Evolutionary conservation across 2,113 vertebrate species (phyloP), one percentile per base, ranked within the genome.

Genomic region (Phylloscopus trochiloides): DNA sequence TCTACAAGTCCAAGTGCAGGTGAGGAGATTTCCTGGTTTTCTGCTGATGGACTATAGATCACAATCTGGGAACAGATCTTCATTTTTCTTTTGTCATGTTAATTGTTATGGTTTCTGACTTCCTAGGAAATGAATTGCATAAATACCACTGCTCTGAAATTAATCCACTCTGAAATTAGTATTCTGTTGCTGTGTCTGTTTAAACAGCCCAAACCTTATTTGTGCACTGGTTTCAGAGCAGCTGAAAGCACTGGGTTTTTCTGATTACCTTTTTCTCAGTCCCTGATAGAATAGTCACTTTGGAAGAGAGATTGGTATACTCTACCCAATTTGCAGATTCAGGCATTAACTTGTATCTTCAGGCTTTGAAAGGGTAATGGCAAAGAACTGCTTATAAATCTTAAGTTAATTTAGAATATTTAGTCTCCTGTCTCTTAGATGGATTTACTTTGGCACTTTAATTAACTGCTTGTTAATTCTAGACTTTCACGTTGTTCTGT

Each of bases 341-440:
- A 95, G 67, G 81, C 51, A 62, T 63, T 91, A 80, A 42, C 80
- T 86, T 52, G 61, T 54, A 55, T 86, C 71, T 97, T 90, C 62
- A 70, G 61, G 71, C 43, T 86, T 91, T 75, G 52, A 58, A 83
- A 43, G 72, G 62, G 29, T 90, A 86, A 92, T 42, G 89, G 50
- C 48, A 81, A 85, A 90, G 45, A 93, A 78, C 58, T 62, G 58
- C 42, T 87, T 90, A 80, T 92, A 86, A 95, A 94, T 94, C 93
- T 91, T 77, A 61, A 93, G 79, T 93, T 91, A 93, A 77, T 76
- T 77, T 91, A 81, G 71, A 63, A 83, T 52, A 87, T 79, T 95
- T 92, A 97, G 66, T 95, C 40, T 90, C 92, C 77, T 76, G 78
- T 78, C 40, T 70, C n/a, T 91, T 92, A 94, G 90, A 67, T 86